Evolutionary conservation across 1,140 invertebrate species (phyloP).

Genomic region (Teleogryllus occipitalis): DNA sequence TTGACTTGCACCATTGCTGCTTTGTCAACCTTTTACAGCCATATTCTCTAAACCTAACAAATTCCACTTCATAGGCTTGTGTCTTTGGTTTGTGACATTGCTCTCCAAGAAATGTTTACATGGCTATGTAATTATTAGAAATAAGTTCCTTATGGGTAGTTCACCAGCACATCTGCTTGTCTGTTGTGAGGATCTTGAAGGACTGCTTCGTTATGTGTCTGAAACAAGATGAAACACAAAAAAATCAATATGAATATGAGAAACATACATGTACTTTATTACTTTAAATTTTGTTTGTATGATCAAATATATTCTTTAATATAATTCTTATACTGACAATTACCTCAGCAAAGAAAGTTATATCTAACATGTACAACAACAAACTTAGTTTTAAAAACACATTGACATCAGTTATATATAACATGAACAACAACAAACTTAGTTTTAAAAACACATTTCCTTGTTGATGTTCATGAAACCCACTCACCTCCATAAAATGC

Average conservation of each 20-base stretch:
- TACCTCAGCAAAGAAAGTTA: background rate
- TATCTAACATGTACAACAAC: background rate
- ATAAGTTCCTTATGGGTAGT: background rate
- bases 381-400: background rate
- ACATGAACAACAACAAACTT: background rate
- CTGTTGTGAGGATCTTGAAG: slow-evolving; percentile 16
- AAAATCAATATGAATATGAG: background rate
- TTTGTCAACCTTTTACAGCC: background rate
- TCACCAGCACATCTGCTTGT: slow-evolving; percentile 22
- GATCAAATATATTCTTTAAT: background rate
- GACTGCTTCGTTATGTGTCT: slow-evolving; percentile 19
- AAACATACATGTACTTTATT: background rate
- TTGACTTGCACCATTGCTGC: background rate
- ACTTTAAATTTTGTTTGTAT: background rate
- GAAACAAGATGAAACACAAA: slow-evolving; percentile 14
- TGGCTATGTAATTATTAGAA: background rate
- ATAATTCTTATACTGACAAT: background rate
- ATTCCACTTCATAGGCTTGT: background rate
- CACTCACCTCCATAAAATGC: too few species aligned
- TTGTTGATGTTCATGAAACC: too few species aligned
- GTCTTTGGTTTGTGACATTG: background rate
- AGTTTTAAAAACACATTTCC: background rate
- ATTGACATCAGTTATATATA: background rate
- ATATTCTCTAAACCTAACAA: background rate
- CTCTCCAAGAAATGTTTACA: background rate